Percentiles rank a stretch among this genome's conserved stretches.
These are phyloP conservation scores for Drosophila mayaguana DNA, from an alignment of 2,888 invertebrate species.

Conservation along the genomic window DNA sequence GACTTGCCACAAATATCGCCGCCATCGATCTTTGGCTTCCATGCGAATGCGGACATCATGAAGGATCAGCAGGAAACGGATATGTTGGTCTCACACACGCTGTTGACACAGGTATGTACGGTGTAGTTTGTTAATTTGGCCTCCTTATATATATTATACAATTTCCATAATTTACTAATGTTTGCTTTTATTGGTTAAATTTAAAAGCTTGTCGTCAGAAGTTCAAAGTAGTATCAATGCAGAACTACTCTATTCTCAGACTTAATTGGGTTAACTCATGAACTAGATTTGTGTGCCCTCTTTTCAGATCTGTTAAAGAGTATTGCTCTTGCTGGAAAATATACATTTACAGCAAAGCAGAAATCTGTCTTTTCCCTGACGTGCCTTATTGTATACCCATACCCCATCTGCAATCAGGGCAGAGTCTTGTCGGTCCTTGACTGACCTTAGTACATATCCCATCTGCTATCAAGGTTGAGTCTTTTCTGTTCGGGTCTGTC, in stretches of 20 bases:
- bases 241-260: not conserved
- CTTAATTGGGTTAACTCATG: not conserved
- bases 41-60: slow-evolving; percentile 96
- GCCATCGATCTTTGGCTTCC: slow-evolving; percentile 96
- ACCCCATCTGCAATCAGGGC: not conserved
- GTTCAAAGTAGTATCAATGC: not conserved
- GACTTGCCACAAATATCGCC: slow-evolving; percentile 91
- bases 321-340: no score
- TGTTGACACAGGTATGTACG: slow-evolving; percentile 90
- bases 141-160: not conserved
- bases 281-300: not conserved
- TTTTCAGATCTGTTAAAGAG: no score
- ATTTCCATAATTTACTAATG: not conserved
- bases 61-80: slow-evolving; percentile 95
- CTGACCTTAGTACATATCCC: not conserved
- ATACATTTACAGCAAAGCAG: no score
- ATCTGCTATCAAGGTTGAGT: no score
- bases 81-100: slow-evolving; percentile 90
- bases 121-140: not conserved
- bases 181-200: not conserved
- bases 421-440: not conserved
- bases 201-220: no score
- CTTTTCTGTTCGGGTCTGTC: no score
- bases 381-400: not conserved
- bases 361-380: no score